Conservation (phyloP, 2,888 invertebrate genomes). For the Formica aserva region DNA sequence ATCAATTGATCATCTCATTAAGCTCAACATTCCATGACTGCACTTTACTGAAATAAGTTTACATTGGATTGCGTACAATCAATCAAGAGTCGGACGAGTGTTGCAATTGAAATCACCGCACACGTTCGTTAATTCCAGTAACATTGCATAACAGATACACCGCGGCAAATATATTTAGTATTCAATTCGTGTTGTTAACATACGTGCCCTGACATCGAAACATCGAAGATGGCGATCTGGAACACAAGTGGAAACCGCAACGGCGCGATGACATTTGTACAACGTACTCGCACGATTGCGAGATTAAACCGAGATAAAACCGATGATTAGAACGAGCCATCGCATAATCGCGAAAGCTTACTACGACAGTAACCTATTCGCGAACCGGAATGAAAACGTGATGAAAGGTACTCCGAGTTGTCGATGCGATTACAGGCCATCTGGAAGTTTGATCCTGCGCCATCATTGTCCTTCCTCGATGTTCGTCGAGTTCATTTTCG, state of each 20-base stretch:
- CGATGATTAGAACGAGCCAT: background rate
- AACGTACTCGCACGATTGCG: conserved; percentile 52
- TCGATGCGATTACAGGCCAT: background rate
- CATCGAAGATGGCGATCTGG: conserved; percentile 61
- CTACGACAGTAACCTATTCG: background rate
- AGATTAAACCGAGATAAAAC: conserved; percentile 40
- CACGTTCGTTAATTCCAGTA: conserved; percentile 26
- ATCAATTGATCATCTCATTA: background rate
- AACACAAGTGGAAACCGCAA: conserved; percentile 48
- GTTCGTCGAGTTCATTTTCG: conserved; percentile 23
- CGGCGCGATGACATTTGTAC: conserved; percentile 57
- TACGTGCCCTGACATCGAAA: conserved; percentile 34
- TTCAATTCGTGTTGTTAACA: conserved; percentile 26
- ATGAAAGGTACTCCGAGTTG: background rate
- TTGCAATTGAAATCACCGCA: conserved; percentile 34
- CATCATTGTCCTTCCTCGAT: conserved; percentile 8
- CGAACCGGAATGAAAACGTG: background rate
- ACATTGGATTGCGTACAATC: conserved; percentile 26
- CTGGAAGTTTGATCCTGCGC: background rate
- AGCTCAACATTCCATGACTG: conserved; percentile 25
- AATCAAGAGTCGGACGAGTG: conserved; percentile 25
- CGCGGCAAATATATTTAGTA: conserved; percentile 24
- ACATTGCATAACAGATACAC: conserved; percentile 21
- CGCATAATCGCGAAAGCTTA: background rate
- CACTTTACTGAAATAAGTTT: conserved; percentile 6